These are phyloP conservation scores for Tenthredo notha DNA, from an alignment of 2,888 invertebrate genomes.

Conservation along the genomic window DNA sequence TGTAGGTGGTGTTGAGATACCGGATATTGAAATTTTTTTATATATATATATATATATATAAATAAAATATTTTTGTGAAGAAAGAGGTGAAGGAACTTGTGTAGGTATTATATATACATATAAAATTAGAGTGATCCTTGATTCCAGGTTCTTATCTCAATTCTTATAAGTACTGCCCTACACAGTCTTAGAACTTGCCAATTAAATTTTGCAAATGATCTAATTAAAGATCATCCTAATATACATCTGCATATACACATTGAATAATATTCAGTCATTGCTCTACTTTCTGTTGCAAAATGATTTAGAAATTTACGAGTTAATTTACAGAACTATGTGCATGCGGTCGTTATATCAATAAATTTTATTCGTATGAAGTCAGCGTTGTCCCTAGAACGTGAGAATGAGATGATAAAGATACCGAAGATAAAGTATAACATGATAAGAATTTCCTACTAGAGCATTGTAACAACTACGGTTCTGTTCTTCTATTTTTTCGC, in stretches of 20 bases:
- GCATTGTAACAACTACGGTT: not conserved
- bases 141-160: too few species aligned
- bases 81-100: not conserved
- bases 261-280: not conserved
- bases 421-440: not conserved
- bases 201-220: too few species aligned
- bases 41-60: not conserved
- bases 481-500: not conserved
- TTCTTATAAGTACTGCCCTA: too few species aligned
- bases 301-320: not conserved
- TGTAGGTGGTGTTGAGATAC: not conserved
- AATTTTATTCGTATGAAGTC: not conserved
- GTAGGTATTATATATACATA: not conserved
- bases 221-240: too few species aligned
- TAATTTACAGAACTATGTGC: not conserved
- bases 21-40: conserved; percentile 29
- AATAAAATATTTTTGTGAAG: not conserved
- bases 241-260: not conserved
- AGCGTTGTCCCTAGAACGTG: not conserved
- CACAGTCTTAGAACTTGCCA: too few species aligned
- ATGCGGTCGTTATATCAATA: not conserved
- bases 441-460: not conserved
- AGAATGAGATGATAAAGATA: not conserved
- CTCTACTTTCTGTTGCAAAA: not conserved
- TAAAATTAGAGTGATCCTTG: too few species aligned